Base-by-base conservation (phyloP, 2,888 invertebrate species). In the Drosophila demipolita region DNA sequence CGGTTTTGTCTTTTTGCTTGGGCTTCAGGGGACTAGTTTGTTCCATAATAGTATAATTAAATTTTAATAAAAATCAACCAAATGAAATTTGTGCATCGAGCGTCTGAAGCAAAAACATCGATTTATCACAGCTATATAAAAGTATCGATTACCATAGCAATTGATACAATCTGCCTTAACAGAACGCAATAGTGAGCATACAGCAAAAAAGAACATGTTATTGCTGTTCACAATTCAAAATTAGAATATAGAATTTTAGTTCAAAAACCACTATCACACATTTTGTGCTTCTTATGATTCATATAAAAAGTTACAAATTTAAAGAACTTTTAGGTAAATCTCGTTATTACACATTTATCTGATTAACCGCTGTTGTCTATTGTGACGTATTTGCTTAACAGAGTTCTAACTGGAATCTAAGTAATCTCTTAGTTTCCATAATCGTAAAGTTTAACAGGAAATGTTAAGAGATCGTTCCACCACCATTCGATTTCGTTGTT, bases 1-100 rank as follows among this genome's bases (percentile, higher is more conserved):
- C 87, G 40, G 54, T 57, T 62, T 76, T 76, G 36, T 89, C 89
- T 67, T 73, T 83, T 66, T 71, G 75, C 48, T 84, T 78, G 40
- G 71, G 48, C 73, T 84, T 76, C 58, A 83, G 20, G 32, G 87
- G 74, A 70, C 80, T 82, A 9, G 72, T 75, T 35, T 70, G 67
- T 50, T 88, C 86, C 86, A 87, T 83, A 8, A 32, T 82, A 73
- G 55, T 71, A 42, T 61, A 68, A 66, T 58, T 66, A 42, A 72
- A 64, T 62, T 75, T 49, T 55, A 62, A 55, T 35, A 64, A 42
- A 23, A 66, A 52, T 29, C 36, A 68, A 65, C 49, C 59, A 62
- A 78, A 63, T 38, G 70, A 67, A 67, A 66, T 64, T 64, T 74
- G 67, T 67, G 76, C 63, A 78, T 61, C 53, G 52, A 70, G 77